phyloP scores from a whole-genome alignment of 2,113 vertebrate species.

The Zosterops hypoxanthus region DNA sequence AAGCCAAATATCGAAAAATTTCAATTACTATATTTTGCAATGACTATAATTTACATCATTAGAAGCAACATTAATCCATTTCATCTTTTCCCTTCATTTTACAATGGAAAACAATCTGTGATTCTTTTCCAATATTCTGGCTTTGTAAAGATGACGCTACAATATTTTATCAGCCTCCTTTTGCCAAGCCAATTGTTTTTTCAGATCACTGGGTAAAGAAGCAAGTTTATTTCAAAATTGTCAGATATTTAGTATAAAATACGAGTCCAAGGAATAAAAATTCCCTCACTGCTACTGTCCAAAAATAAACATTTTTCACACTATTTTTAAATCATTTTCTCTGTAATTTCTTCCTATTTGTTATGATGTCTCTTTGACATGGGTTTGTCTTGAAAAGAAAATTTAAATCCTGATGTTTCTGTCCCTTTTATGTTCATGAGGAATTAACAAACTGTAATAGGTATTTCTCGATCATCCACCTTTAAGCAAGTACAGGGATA shows the following conservation, averaged over 20 bases:
- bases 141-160: not conserved
- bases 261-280: not conserved
- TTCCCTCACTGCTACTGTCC: not conserved
- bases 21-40: not conserved
- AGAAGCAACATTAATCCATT: constrained; percentile 41
- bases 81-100: constrained; percentile 19
- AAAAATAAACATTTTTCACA: not conserved
- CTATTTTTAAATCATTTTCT: not conserved
- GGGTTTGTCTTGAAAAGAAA: not conserved
- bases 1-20: constrained; percentile 51
- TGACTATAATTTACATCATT: constrained; percentile 21
- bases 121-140: not conserved
- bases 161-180: not conserved
- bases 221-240: not conserved
- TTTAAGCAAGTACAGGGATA: not conserved
- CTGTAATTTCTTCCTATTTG: not conserved
- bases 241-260: not conserved
- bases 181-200: not conserved
- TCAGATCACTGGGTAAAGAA: not conserved
- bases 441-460: not conserved
- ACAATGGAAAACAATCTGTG: constrained; percentile 22
- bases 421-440: not conserved
- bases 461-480: not conserved
- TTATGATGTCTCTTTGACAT: not conserved
- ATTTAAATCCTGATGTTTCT: not conserved